Conservation (phyloP, 2,113 vertebrate species). For the Suricata suricatta region DNA sequence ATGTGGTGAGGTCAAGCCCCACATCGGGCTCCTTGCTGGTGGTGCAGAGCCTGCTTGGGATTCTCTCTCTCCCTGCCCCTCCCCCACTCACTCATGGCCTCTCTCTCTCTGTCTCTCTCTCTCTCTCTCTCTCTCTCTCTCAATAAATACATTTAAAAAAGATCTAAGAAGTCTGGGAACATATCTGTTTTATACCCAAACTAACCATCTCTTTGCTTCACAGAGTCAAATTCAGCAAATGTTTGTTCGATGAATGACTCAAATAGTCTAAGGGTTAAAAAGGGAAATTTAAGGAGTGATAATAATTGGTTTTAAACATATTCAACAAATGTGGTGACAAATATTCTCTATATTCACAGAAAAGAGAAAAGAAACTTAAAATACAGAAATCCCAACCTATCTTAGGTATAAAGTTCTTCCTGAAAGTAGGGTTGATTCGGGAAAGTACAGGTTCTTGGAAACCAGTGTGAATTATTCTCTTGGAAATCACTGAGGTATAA, state of each 20-base stretch:
- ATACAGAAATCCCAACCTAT: not conserved
- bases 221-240: not conserved
- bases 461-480: not conserved
- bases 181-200: not conserved
- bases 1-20: too few relatives aligned
- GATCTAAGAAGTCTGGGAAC: not conserved
- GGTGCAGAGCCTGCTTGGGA: too few relatives aligned
- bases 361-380: not conserved
- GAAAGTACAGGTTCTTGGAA: not conserved
- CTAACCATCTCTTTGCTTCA: not conserved
- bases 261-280: not conserved
- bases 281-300: not conserved
- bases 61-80: too few relatives aligned
- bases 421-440: not conserved
- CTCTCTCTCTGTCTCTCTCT: too few relatives aligned
- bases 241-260: not conserved
- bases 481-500: not conserved
- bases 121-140: too few relatives aligned
- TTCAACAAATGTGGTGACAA: not conserved
- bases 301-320: not conserved
- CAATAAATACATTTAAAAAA: too few relatives aligned
- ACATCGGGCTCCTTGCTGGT: too few relatives aligned
- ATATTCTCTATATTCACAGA: not conserved
- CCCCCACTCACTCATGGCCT: too few relatives aligned
- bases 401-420: not conserved